These are phyloP conservation scores for Gallinago nigripennis DNA, from an alignment of 2,797 vertebrate species.

Conservation along the genomic window DNA sequence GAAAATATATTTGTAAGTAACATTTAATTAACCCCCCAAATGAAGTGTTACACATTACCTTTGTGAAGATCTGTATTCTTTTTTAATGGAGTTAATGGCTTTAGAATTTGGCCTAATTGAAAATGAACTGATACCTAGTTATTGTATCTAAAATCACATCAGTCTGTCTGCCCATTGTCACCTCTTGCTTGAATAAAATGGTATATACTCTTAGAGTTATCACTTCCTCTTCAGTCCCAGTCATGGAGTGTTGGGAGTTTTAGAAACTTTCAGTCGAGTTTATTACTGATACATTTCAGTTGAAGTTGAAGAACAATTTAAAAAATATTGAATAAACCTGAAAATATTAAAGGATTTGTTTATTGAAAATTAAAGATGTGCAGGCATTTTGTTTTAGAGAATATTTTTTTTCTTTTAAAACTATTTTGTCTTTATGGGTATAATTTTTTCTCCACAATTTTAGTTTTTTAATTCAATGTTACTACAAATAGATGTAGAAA, in stretches of 20 bases:
- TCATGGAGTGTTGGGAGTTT: not conserved
- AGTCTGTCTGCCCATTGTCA: not conserved
- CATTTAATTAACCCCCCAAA: not conserved
- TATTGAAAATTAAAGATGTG: not conserved
- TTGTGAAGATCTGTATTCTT: not conserved
- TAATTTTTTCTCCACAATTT: not conserved
- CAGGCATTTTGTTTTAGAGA: not conserved
- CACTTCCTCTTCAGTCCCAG: not conserved
- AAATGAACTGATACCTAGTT: not conserved
- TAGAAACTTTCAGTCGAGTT: not conserved
- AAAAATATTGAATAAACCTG: not conserved
- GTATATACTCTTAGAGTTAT: not conserved
- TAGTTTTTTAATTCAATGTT: not conserved
- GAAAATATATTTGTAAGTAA: not conserved
- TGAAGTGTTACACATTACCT: fast-evolving
- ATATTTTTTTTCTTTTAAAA: not conserved
- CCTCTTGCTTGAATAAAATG: not conserved
- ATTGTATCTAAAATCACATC: not conserved
- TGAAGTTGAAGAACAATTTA: not conserved
- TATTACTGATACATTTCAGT: not conserved
- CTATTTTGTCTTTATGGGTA: not conserved
- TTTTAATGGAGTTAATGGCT: not conserved
- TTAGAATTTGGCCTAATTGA: not conserved
- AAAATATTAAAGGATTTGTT: not conserved
- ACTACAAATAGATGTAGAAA: not conserved